phyloP scores from a whole-genome alignment of 2,888 invertebrate genomes.

The Cheilosia grossa region DNA sequence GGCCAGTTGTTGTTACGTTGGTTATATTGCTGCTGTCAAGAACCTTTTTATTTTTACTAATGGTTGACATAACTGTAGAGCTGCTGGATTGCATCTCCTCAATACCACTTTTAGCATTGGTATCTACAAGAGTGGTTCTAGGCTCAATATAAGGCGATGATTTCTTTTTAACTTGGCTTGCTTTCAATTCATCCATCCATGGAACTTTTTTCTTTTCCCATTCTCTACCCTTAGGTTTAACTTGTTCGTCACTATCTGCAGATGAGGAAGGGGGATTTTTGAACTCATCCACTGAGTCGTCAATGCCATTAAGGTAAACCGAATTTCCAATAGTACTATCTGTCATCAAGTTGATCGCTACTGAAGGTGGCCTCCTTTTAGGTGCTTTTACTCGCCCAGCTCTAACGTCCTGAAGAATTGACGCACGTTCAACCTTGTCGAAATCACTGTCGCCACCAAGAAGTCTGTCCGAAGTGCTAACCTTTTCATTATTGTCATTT shows the following conservation, averaged over 20 bases:
- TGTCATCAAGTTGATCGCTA: constrained; percentile 82
- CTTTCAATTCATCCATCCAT: constrained; percentile 92
- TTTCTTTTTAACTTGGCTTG: constrained; percentile 86
- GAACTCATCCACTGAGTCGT: constrained; percentile 66
- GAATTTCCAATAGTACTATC: constrained; percentile 81
- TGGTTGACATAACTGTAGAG: constrained; percentile 13
- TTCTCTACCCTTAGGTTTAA: constrained; percentile 87
- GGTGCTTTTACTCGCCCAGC: constrained; percentile 86
- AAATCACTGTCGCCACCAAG: constrained; percentile 84
- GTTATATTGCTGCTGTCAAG: constrained; percentile 38
- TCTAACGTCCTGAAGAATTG: constrained; percentile 87
- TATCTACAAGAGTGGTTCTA: constrained; percentile 73
- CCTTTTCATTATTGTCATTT: constrained; percentile 77
- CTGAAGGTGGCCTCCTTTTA: constrained; percentile 86
- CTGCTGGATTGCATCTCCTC: constrained; percentile 33
- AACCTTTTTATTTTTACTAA: constrained; percentile 71
- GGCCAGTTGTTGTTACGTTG: constrained; percentile 11
- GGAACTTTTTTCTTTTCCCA: constrained; percentile 90
- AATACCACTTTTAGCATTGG: constrained; percentile 5
- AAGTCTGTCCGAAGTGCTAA: constrained; percentile 77
- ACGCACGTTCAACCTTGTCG: constrained; percentile 87
- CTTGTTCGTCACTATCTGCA: constrained; percentile 68
- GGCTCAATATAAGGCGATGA: constrained; percentile 81
- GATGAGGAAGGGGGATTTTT: constrained; percentile 75
- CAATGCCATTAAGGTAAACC: constrained; percentile 81